A percentile compares a stretch with the other conserved stretches of the same genome.
Evolutionary conservation across 2,888 invertebrate genomes (phyloP).

Genomic region (Rhyacophila evoluta): DNA sequence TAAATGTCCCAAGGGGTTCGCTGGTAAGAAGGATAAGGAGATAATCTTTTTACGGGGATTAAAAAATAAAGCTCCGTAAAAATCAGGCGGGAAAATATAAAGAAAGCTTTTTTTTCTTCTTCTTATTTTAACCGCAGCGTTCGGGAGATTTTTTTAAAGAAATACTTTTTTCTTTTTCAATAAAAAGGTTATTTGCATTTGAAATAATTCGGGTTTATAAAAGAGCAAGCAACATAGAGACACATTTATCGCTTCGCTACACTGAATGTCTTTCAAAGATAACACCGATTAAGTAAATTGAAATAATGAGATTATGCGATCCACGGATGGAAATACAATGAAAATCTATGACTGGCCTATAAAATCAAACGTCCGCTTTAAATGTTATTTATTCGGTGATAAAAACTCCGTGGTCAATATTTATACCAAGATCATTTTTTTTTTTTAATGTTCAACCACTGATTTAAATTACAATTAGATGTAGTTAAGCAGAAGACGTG

Average conservation of each 20-base stretch:
- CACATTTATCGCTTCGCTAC: not conserved
- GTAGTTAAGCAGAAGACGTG: too few relatives aligned
- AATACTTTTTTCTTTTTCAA: constrained; percentile 27
- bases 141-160: not conserved
- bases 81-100: constrained; percentile 45
- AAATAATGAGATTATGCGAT: not conserved
- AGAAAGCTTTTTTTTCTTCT: constrained; percentile 47
- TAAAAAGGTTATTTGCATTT: constrained; percentile 44
- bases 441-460: too few relatives aligned
- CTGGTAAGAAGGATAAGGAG: constrained; percentile 48
- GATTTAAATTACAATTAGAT: too few relatives aligned
- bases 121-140: constrained; percentile 19
- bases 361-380: too few relatives aligned
- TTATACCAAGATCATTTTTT: too few relatives aligned
- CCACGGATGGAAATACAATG: not conserved
- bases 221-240: constrained; percentile 6
- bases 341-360: not conserved
- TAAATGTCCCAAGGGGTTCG: constrained; percentile 28
- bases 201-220: constrained; percentile 41
- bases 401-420: too few relatives aligned
- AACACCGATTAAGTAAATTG: constrained; percentile 16
- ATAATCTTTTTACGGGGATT: constrained; percentile 54
- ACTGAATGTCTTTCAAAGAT: not conserved
- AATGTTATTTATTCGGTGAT: too few relatives aligned
- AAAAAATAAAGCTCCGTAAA: constrained; percentile 48